Evolutionary conservation across 2,797 vertebrate species (phyloP), one percentile per base, ranked within the genome.

Genomic region (Peromyscus melanophrys): DNA sequence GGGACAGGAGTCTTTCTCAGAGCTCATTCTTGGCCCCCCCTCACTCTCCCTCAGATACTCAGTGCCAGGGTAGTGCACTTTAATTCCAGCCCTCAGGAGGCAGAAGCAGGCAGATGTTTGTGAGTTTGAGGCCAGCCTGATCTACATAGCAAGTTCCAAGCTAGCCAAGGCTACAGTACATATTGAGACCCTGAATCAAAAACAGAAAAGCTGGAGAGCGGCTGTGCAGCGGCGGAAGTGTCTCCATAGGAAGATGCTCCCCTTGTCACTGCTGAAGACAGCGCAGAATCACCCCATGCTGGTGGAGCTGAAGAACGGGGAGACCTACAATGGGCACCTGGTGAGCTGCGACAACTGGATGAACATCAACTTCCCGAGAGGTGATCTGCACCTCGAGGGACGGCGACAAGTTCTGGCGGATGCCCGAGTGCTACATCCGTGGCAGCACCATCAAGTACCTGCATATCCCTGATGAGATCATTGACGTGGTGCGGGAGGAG

Each of bases 321-420:
- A 99, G 98, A 99, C 99, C 0, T 99, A 99, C 98, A 99, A 99
- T 0, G 99, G 99, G 11, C 99, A 99, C 97, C 98, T 99, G 98
- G 99, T 99, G 96, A 99, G 99, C 98, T 99, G 99, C 7, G 99
- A 99, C 98, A 99, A 99, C 99, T 99, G 99, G 99, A 99, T 99
- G 99, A 99, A 99, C 98, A 99, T 99, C 97, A 99, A 99, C 98
- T 98, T 99, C 78, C 78, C 40, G 4, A 40, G 40, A 40, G 40
- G 40, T 40, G 40, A 40, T 40, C 40, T 40, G 40, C 40, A 40
- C 40, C 2, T 40, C 40, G 40, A 40, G 40, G 40, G 40, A 40
- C 4, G 40, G 40, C 40, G 40, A 40, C 40, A 40, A 40, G 40
- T 40, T 40, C 40, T 40, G 40, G 40, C 40, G 40, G 40, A 40